A percentile compares a stretch with the other conserved stretches of the same genome.
Evolutionary conservation across 2,888 invertebrate species (phyloP).

Genomic region (Leptura quadrifasciata): DNA sequence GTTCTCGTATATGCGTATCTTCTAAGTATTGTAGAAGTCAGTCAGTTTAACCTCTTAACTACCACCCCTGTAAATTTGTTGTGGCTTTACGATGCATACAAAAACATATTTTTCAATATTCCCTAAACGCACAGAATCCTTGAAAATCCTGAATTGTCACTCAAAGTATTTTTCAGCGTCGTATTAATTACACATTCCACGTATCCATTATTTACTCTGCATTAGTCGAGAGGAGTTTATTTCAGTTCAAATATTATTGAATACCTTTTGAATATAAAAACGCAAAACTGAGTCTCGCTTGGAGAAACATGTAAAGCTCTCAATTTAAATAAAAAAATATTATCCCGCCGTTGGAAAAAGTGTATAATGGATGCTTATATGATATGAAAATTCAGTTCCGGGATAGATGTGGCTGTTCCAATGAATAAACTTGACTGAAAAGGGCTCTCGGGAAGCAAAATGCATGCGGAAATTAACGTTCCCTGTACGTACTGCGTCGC

Average conservation of each 20-base stretch:
- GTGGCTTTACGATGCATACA: no score
- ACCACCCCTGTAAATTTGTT: no score
- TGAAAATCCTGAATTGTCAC: background rate
- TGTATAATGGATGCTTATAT: constrained; percentile 40
- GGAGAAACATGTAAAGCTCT: constrained; percentile 3
- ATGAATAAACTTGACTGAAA: constrained; percentile 49
- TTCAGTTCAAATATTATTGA: constrained; percentile 15
- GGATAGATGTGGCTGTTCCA: constrained; percentile 50
- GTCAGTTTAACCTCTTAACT: no score
- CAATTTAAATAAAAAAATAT: constrained; percentile 44
- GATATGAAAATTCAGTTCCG: constrained; percentile 52
- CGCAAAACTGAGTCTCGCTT: constrained; percentile 11
- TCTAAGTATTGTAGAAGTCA: no score
- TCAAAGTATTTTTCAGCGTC: background rate
- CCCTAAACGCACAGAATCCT: background rate
- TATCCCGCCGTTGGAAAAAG: constrained; percentile 31
- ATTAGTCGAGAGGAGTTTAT: background rate
- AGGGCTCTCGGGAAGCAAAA: constrained; percentile 48
- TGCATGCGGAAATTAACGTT: constrained; percentile 52
- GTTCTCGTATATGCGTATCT: no score
- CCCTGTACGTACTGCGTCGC: constrained; percentile 47
- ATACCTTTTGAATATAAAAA: constrained; percentile 23
- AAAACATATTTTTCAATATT: no score
- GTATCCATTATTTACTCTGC: background rate
- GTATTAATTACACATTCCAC: background rate